Evolutionary conservation across 2,797 vertebrate genomes (phyloP), one percentile per base, ranked within the genome.

Genomic region (Crax fasciolata): DNA sequence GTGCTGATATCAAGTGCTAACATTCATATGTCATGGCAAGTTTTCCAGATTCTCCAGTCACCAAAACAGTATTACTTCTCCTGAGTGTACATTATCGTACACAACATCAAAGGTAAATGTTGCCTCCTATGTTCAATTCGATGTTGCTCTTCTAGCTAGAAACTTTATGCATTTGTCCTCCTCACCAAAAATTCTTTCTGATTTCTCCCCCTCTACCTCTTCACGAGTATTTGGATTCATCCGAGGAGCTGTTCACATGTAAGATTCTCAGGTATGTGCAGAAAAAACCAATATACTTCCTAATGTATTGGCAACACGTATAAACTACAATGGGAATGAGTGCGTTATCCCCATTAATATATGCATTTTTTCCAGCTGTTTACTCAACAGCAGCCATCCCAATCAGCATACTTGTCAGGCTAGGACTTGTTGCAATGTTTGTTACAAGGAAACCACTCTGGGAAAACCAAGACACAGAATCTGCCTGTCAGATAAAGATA

Each of bases 341-440:
- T 39, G 25, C 82, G 88, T 82, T 90, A 77, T 68, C 94, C 13
- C 66, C 35, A 87, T 71, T 93, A 95, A 95, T 19, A 48, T 32
- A 94, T 67, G 74, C 88, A 86, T 95, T 91, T 96, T 94, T 66
- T n/a, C 80, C 77, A 93, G 54, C 38, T 93, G 89, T 96, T 96
- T 96, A 95, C 81, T 93, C 89, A 96, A 91, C 54, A 93, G 63
- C 68, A 92, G 68, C 71, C 75, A 80, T 71, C 61, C 81, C 79
- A 80, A 92, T 71, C 63, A 89, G 68, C 78, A 10, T 92, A 80
- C 57, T 89, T 87, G 84, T 89, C 95, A 96, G 67, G 90, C 73
- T 73, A 49, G 39, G 28, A 87, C 94, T 90, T 94, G 90, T 70
- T 82, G 55, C 66, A 76, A 80, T 59, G 48, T 82, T 93, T 93